These are phyloP conservation scores for Atrina japonica DNA, from an alignment of 2,888 invertebrate species.

Conservation along the genomic window DNA sequence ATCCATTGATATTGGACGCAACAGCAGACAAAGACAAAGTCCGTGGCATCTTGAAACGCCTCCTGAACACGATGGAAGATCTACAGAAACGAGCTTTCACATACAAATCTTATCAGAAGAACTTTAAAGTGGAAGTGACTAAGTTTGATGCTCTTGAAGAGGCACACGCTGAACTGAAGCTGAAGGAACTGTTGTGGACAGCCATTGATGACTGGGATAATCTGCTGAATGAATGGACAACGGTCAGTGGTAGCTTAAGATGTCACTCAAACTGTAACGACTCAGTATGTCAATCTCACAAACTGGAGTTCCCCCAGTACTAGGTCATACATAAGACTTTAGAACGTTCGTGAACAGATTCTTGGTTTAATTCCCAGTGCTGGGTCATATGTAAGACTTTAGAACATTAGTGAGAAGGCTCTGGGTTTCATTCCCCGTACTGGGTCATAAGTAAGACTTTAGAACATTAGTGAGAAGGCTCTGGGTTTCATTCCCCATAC, in stretches of 20 bases:
- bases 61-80: slow-evolving; percentile 85
- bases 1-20: slow-evolving; percentile 88
- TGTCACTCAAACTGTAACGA: neutral
- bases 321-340: neutral
- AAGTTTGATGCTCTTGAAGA: slow-evolving; percentile 91
- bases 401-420: too few species aligned
- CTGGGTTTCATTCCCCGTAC: too few species aligned
- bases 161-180: slow-evolving; percentile 89
- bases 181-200: slow-evolving; percentile 91
- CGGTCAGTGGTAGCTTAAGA: slow-evolving; percentile 77
- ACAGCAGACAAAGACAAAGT: slow-evolving; percentile 87
- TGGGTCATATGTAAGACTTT: too few species aligned
- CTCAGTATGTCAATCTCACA: too few species aligned
- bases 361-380: neutral
- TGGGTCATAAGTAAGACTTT: too few species aligned
- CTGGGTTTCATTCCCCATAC: too few species aligned
- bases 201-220: slow-evolving; percentile 89
- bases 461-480: too few species aligned
- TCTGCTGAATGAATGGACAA: slow-evolving; percentile 86
- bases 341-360: neutral
- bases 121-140: slow-evolving; percentile 92
- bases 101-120: slow-evolving; percentile 90
- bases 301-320: too few species aligned
- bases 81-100: slow-evolving; percentile 88
- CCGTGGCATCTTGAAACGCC: slow-evolving; percentile 84